A percentile compares a stretch with the other conserved stretches of the same genome.
Conservation (phyloP, 2,888 invertebrate species). For the Caenorhabditis sulstoni region DNA sequence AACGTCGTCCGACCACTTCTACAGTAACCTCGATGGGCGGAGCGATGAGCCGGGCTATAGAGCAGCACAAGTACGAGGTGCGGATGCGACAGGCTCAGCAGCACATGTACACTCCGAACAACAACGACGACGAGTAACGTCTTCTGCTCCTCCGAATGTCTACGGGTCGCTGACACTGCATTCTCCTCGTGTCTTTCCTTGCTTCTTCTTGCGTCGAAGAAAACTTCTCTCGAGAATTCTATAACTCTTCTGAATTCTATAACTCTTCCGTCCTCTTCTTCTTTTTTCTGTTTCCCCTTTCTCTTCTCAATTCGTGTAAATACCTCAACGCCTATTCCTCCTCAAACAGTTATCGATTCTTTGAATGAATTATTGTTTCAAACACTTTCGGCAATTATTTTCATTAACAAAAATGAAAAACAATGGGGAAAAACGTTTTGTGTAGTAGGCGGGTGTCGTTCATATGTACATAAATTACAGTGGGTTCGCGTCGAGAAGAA, state of each 20-base stretch:
- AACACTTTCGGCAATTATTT: constrained; percentile 19
- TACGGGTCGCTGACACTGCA: constrained; percentile 40
- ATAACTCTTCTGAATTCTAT: constrained; percentile 4
- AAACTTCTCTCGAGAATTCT: constrained; percentile 31
- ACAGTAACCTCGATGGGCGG: constrained; percentile 55
- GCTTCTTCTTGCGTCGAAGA: constrained; percentile 59
- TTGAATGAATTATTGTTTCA: background rate
- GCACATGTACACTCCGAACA: constrained; percentile 77
- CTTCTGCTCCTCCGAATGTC: background rate
- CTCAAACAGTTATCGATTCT: constrained; percentile 21
- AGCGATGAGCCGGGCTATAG: constrained; percentile 51
- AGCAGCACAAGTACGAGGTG: constrained; percentile 57
- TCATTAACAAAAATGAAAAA: constrained; percentile 40
- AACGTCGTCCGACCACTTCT: constrained; percentile 55
- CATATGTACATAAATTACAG: constrained; percentile 50
- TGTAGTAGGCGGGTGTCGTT: background rate
- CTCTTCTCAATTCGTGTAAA: constrained; percentile 37
- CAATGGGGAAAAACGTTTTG: constrained; percentile 17
- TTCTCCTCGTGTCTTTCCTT: constrained; percentile 12
- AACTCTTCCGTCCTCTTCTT: background rate
- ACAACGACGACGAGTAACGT: constrained; percentile 21
- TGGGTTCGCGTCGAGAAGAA: background rate
- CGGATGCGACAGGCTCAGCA: constrained; percentile 76
- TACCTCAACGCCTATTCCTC: constrained; percentile 28
- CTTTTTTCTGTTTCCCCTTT: background rate